A percentile compares a stretch with the other conserved stretches of the same genome.
These are phyloP conservation scores for Brachypterus glaber DNA, from an alignment of 2,888 invertebrate species.

Conservation along the genomic window DNA sequence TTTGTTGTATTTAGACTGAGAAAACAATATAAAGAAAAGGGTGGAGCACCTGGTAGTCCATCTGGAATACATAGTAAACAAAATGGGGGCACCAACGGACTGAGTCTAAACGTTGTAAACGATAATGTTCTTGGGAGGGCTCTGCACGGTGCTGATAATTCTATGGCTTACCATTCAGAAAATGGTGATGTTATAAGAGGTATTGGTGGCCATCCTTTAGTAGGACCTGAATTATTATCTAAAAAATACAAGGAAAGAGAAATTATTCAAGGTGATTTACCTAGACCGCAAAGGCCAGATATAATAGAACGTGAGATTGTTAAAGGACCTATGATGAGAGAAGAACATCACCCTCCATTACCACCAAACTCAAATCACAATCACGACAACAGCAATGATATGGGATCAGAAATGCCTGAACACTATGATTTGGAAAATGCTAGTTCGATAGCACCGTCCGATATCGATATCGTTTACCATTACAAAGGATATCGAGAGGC, in stretches of 20 bases:
- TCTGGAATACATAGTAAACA: constrained; percentile 71
- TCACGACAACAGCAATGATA: constrained; percentile 66
- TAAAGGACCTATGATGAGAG: constrained; percentile 69
- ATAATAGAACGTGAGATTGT: constrained; percentile 87
- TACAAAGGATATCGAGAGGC: constrained; percentile 89
- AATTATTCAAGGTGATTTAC: constrained; percentile 58
- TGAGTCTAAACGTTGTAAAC: constrained; percentile 54
- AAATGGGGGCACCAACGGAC: constrained; percentile 59
- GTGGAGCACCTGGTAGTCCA: constrained; percentile 54
- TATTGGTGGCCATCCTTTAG: constrained; percentile 65
- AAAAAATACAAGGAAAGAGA: constrained; percentile 86
- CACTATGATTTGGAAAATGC: constrained; percentile 96
- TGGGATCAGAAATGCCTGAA: constrained; percentile 74
- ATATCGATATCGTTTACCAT: constrained; percentile 93
- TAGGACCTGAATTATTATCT: constrained; percentile 76
- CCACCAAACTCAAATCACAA: constrained; percentile 63
- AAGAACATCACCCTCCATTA: constrained; percentile 72
- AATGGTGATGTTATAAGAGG: constrained; percentile 66
- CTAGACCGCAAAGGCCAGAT: constrained; percentile 80
- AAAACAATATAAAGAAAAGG: constrained; percentile 79
- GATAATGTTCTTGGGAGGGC: constrained; percentile 61
- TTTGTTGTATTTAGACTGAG: constrained; percentile 87
- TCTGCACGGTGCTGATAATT: constrained; percentile 58
- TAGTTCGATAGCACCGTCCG: constrained; percentile 94
- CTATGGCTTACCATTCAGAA: constrained; percentile 62